A percentile compares a stretch with the other conserved stretches of the same genome.
phyloP scores from a whole-genome alignment of 2,888 invertebrate genomes.

The Argyresthia goedartella region DNA sequence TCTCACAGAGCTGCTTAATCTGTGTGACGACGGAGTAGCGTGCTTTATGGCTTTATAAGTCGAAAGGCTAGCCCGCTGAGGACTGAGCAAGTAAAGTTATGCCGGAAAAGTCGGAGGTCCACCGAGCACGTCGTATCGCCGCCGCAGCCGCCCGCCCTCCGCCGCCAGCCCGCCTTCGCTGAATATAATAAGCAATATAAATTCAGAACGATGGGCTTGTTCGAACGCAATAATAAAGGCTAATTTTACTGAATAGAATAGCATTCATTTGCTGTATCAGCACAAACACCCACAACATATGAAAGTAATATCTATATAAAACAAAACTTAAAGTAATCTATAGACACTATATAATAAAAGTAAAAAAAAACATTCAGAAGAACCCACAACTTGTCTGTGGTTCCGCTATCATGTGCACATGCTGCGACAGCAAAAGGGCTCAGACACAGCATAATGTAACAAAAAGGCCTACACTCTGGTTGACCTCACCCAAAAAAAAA shows the following conservation, averaged over 20 bases:
- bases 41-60: constrained; percentile 36
- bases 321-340: too few species aligned
- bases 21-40: constrained; percentile 24
- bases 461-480: too few species aligned
- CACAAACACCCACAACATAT: too few species aligned
- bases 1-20: constrained; percentile 16
- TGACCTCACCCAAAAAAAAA: too few species aligned
- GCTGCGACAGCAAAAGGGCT: too few species aligned
- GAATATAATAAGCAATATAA: constrained; percentile 49
- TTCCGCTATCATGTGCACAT: too few species aligned
- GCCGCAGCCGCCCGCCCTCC: constrained; percentile 1
- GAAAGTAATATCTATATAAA: too few species aligned
- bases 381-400: too few species aligned
- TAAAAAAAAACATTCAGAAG: too few species aligned
- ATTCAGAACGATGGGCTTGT: constrained; percentile 42
- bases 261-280: too few species aligned
- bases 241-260: constrained; percentile 3
- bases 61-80: constrained; percentile 16
- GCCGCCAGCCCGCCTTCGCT: constrained; percentile 11
- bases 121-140: not conserved
- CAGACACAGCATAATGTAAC: too few species aligned
- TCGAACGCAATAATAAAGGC: constrained; percentile 17
- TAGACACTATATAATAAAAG: too few species aligned
- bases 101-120: constrained; percentile 18
- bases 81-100: constrained; percentile 7